These are phyloP conservation scores for Etheostoma cragini DNA, from an alignment of 2,113 vertebrate genomes.

Conservation along the genomic window DNA sequence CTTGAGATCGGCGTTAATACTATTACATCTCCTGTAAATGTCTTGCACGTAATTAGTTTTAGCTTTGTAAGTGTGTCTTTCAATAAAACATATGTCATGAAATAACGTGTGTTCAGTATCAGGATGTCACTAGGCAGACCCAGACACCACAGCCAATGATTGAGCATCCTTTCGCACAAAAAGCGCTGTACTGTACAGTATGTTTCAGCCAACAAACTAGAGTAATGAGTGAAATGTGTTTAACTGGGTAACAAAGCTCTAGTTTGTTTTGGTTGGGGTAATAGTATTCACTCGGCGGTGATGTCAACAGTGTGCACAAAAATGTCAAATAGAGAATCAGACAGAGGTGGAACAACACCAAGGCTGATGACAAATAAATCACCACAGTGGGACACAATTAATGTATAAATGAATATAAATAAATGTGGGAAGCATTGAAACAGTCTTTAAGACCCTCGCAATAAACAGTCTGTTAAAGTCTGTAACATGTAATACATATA, in stretches of 20 bases:
- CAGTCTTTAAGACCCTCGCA: conserved; percentile 4
- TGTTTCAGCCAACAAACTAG: conserved; percentile 29
- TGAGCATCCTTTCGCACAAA: conserved; percentile 39
- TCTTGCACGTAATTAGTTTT: not conserved
- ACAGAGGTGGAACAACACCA: conserved; percentile 1
- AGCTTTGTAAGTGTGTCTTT: not conserved
- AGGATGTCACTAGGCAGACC: conserved; percentile 21
- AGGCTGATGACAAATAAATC: conserved; percentile 30
- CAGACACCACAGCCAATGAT: conserved; percentile 25
- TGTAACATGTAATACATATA: not conserved
- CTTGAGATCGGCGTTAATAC: not conserved
- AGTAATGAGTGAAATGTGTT: conserved; percentile 37
- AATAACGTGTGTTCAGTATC: not conserved
- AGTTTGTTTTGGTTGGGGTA: conserved; percentile 58
- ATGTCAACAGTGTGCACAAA: conserved; percentile 38
- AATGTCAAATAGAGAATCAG: conserved; percentile 32
- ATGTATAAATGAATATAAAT: conserved; percentile 6
- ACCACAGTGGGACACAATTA: conserved; percentile 5
- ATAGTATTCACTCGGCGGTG: conserved; percentile 62
- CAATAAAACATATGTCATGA: not conserved
- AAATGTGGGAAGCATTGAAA: not conserved
- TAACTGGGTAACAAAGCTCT: conserved; percentile 53
- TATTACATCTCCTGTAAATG: not conserved
- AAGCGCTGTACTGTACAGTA: conserved; percentile 17
- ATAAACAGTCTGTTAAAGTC: not conserved